A percentile compares a stretch with the other conserved stretches of the same genome.
Conservation (phyloP, 1,140 invertebrate genomes). For the Drosophila tropicalis region DNA sequence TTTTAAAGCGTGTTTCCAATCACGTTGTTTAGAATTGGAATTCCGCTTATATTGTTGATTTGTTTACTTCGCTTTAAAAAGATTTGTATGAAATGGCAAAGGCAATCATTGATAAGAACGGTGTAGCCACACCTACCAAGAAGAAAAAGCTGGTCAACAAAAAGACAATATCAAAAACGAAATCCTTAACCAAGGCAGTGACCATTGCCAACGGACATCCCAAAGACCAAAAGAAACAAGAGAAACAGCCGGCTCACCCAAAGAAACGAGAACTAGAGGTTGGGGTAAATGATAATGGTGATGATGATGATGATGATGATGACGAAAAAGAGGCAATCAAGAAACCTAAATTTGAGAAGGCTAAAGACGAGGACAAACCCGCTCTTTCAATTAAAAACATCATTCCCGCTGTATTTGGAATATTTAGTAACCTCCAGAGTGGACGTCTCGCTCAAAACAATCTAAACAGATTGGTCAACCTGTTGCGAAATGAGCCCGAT, state of each 20-base stretch:
- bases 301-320: neutral
- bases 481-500: neutral
- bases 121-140: neutral
- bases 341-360: constrained; percentile 1
- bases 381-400: neutral
- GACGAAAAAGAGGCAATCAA: constrained; percentile 2
- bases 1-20: constrained; percentile 5
- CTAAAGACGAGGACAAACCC: neutral
- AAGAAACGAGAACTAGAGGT: neutral
- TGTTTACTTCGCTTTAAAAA: neutral
- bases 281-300: neutral
- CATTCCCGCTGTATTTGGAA: neutral
- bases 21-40: neutral
- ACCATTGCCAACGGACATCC: neutral
- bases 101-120: neutral
- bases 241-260: neutral
- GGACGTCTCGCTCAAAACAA: neutral
- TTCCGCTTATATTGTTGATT: neutral
- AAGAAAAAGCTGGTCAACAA: constrained; percentile 1
- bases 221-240: neutral
- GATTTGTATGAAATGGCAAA: constrained; percentile 1
- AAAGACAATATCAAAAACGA: neutral
- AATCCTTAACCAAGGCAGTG: neutral
- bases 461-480: neutral
- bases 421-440: neutral